Conservation (phyloP, 2,113 vertebrate genomes). For the Astatoreochromis straeleni region DNA sequence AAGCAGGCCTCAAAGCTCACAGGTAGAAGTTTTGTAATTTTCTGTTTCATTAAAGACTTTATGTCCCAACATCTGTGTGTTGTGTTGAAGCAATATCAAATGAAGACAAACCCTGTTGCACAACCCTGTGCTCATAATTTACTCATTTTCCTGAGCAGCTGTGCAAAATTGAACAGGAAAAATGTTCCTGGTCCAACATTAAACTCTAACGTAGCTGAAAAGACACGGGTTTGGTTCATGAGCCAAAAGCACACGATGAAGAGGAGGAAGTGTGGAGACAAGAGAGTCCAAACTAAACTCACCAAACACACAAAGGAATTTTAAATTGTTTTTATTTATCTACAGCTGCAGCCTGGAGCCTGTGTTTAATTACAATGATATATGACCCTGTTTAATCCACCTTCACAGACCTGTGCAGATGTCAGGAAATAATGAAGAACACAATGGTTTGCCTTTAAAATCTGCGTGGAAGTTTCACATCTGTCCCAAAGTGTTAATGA, state of each 20-base stretch:
- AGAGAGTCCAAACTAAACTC: background rate
- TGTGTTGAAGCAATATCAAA: background rate
- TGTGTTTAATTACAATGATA: background rate
- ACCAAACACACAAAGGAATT: background rate
- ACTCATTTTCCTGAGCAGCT: background rate
- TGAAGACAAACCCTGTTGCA: accelerated
- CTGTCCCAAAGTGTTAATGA: background rate
- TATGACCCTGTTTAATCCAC: background rate
- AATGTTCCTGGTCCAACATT: background rate
- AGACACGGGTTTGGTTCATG: background rate
- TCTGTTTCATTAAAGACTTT: background rate
- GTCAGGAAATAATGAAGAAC: background rate
- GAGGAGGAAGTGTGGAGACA: background rate
- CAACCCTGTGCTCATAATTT: background rate
- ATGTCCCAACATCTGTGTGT: background rate
- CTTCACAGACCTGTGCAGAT: background rate
- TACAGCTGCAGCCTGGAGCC: background rate
- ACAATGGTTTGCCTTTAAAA: accelerated
- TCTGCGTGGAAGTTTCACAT: background rate
- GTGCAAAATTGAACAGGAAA: background rate
- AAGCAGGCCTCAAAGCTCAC: background rate
- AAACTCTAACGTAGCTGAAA: background rate
- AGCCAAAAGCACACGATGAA: background rate
- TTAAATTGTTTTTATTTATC: background rate
- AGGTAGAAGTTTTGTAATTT: background rate